Percentiles rank a stretch among this genome's conserved stretches.
phyloP scores from a whole-genome alignment of 1,140 invertebrate species.

The Zaprionus ghesquierei region DNA sequence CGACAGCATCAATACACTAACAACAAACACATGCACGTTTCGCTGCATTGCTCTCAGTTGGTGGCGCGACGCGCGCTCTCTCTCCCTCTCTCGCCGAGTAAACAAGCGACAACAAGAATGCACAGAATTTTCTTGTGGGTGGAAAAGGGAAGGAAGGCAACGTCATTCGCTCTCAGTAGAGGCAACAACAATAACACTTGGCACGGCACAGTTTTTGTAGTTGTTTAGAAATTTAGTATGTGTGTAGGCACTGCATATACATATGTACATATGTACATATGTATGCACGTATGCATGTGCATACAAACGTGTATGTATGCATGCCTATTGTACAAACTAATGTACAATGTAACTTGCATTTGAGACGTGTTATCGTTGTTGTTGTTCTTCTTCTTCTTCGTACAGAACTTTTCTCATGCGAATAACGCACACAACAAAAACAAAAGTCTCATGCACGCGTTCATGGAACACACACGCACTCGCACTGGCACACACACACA shows the following conservation, averaged over 20 bases:
- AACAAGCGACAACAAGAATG: conserved; percentile 40
- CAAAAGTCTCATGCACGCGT: conserved; percentile 1
- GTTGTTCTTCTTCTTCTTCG: conserved; percentile 24
- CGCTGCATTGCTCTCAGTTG: conserved; percentile 27
- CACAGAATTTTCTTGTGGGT: conserved; percentile 24
- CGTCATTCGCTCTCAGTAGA: conserved; percentile 3
- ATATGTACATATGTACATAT: conserved; percentile 8
- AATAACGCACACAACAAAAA: conserved; percentile 25
- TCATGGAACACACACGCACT: conserved; percentile 12
- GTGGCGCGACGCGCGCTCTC: not conserved
- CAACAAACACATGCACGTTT: conserved; percentile 4
- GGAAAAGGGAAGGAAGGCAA: conserved; percentile 25
- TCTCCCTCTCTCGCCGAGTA: conserved; percentile 9
- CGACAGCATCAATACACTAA: conserved; percentile 10
- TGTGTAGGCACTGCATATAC: not conserved
- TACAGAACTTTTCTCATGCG: conserved; percentile 23
- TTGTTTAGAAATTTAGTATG: conserved; percentile 25
- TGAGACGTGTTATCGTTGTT: conserved; percentile 17
- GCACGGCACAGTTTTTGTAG: conserved; percentile 58
- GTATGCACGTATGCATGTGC: not conserved
- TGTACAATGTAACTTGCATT: conserved; percentile 14
- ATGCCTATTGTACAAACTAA: not conserved
- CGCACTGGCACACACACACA: conserved; percentile 14
- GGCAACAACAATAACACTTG: conserved; percentile 38
- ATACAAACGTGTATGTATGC: not conserved